Evolutionary conservation across 2,113 vertebrate species (phyloP), one percentile per base, ranked within the genome.

Genomic region (Puntigrus tetrazona): DNA sequence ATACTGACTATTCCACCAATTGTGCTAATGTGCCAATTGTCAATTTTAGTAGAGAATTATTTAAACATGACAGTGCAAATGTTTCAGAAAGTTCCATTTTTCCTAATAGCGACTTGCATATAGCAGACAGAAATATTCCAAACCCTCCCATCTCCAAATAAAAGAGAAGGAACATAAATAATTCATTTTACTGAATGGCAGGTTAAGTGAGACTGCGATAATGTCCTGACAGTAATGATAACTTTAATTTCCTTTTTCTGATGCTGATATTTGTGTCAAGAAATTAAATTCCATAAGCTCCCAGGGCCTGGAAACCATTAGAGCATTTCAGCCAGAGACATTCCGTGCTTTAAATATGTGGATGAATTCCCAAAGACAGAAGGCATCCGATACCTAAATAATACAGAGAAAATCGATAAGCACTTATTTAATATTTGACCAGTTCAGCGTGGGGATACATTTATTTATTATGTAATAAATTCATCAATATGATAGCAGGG

Each of bases 171-270:
- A 57, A 89, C 89, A 91, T 93, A 92, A 93, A 94, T 91, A 92
- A 94, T 94, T 94, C 89, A 94, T 94, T 92, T 90, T 85, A 82
- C 88, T 92, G 93, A 94, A 93, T 94, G 93, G 93, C 92, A 94
- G 94, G 93, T 94, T 95, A 95, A 93, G 92, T 93, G 92, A 94
- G 93, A 91, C 93, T 91, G 91, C 82, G 92, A 94, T 94, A 93
- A 94, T 92, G 91, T 91, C 75, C 91, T 89, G 92, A 94, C 93
- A 94, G 92, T 92, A 92, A 94, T 93, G 92, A 92, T 93, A 93
- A 94, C 93, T 94, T 94, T 94, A 93, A 94, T 94, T 94, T 95
- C 94, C 94, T 93, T 93, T 55, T 92, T 93, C 91, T 93, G 92
- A 94, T 94, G 93, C 92, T 90, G 87, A 94, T 92, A 95, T 95